Base-by-base conservation (phyloP, 2,888 invertebrate genomes). In the Drosophila kanekoi region DNA sequence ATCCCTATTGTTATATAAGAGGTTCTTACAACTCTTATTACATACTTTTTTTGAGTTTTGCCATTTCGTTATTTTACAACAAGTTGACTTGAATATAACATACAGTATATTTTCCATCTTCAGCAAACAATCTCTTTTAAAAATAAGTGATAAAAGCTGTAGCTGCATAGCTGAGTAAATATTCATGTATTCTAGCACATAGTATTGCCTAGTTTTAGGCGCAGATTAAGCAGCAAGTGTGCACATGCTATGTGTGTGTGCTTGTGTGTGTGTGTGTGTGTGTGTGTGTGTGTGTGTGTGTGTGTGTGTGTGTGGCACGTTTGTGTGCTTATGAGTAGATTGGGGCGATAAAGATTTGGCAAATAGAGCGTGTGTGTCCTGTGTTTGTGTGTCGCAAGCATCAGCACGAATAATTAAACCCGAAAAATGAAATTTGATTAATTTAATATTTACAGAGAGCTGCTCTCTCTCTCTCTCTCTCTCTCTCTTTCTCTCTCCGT, bases 351-450 rank as follows among this genome's bases (percentile, higher is more conserved):
- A 63, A 43, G 43, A 56, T 41, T 64, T 23, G 66, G 65, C 48
- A 64, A 54, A 66, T 54, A 54, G 48, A 49, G n/a, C 20, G 32
- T 40, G 32, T 20, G 20, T n/a, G 41, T 40, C 5, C 11, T 49
- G 23, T 51, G 33, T 41, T 32, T 62, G 51, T 53, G 23, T 62
- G 57, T n/a, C 54, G 58, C 37, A 54, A 61, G 63, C 66, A 69
- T 65, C 66, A 57, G 51, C 78, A 84, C 68, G 66, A 78, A 77
- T 81, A 83, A 82, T 83, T 87, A 83, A 61, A 59, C 63, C 72
- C 33, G 49, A 62, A 69, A 72, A 87, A 73, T 73, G 51, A 79
- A 76, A 81, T 79, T 85, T 84, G 85, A 85, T 82, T 85, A 81
- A 81, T 85, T 85, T 66, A 87, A 83, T 85, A 83, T 83, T 87